phyloP scores from a whole-genome alignment of 2,888 invertebrate species.

The Masnerella sp. region DNA sequence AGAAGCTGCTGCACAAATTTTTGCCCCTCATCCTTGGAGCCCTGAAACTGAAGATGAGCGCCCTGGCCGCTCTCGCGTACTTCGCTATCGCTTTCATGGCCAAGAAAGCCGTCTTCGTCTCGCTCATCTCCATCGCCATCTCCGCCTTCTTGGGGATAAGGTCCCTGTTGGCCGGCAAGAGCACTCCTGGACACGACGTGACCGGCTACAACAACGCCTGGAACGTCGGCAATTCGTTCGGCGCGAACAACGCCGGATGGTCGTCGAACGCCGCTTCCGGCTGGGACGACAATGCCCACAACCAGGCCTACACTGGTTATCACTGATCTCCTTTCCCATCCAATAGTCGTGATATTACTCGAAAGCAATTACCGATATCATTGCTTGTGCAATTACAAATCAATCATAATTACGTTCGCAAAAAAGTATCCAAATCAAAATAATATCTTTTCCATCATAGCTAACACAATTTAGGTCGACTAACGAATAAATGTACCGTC shows the following conservation, averaged over 20 bases:
- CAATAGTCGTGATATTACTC: constrained; percentile 24
- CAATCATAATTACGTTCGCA: constrained; percentile 23
- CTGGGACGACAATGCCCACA: constrained; percentile 73
- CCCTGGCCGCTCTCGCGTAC: constrained; percentile 79
- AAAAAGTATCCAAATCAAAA: constrained; percentile 30
- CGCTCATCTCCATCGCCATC: constrained; percentile 81
- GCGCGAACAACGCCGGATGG: constrained; percentile 64
- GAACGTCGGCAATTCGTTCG: constrained; percentile 64
- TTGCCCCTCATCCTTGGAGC: constrained; percentile 81
- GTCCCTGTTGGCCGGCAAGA: constrained; percentile 72
- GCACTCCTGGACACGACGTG: constrained; percentile 69
- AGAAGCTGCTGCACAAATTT: constrained; percentile 79
- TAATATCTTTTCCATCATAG: no score
- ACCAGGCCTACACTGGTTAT: constrained; percentile 72
- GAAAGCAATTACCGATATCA: constrained; percentile 42
- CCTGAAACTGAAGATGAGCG: constrained; percentile 80
- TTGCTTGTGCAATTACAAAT: constrained; percentile 14
- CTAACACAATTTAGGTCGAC: no score
- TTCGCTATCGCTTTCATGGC: constrained; percentile 79
- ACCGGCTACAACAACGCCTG: constrained; percentile 72
- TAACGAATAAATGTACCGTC: no score
- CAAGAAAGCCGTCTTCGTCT: constrained; percentile 82
- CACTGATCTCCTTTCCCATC: constrained; percentile 61
- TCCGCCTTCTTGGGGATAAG: constrained; percentile 79
- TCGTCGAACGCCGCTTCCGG: constrained; percentile 63